These are phyloP conservation scores for Umimayanthus chanpuru DNA, from an alignment of 92 coral and sea anemone genomes.

Conservation along the genomic window DNA sequence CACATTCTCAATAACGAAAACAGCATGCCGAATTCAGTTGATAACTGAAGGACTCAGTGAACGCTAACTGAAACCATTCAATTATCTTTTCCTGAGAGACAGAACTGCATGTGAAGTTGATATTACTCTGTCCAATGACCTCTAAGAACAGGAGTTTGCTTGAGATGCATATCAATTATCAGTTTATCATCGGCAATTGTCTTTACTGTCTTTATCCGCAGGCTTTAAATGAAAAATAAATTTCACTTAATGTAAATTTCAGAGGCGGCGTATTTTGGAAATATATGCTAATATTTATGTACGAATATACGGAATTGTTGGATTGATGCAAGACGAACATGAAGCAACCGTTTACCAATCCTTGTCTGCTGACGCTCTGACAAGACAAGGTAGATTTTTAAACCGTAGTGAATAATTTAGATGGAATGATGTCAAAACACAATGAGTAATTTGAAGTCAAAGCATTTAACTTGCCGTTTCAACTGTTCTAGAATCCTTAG, in stretches of 20 bases:
- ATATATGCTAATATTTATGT: background rate
- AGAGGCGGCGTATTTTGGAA: background rate
- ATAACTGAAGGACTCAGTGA: no score
- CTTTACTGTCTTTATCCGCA: conserved; percentile 4
- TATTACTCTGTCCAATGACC: background rate
- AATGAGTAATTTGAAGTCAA: background rate
- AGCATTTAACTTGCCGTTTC: background rate
- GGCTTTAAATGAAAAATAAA: background rate
- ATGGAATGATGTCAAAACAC: background rate
- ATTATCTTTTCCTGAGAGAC: conserved; percentile 8
- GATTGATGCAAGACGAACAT: background rate
- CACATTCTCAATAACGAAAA: no score
- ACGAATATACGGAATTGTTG: background rate
- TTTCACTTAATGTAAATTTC: background rate
- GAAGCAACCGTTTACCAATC: background rate
- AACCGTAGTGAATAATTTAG: background rate
- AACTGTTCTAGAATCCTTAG: background rate
- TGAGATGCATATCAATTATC: conserved; percentile 11
- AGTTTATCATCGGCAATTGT: background rate
- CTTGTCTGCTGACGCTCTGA: background rate
- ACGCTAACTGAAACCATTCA: background rate
- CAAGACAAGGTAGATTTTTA: background rate
- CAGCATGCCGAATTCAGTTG: no score
- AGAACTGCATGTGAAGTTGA: background rate
- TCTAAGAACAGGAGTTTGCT: background rate